These are phyloP conservation scores for Brotula barbata DNA, from an alignment of 2,797 vertebrate genomes.

Conservation along the genomic window DNA sequence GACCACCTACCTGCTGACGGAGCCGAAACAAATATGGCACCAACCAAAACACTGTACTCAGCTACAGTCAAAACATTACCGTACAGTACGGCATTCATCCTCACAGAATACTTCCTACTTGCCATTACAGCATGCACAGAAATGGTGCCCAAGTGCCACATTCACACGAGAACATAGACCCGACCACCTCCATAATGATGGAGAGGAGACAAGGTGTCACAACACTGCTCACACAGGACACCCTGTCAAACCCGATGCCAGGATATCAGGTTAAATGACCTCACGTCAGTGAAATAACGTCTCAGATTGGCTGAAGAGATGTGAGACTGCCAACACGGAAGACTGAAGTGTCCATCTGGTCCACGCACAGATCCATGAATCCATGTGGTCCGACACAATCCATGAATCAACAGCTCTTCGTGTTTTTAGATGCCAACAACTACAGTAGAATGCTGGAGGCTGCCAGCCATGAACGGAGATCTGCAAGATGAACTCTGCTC, in stretches of 20 bases:
- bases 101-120: conserved; percentile 33
- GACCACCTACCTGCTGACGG: conserved; percentile 61
- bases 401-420: too few relatives aligned
- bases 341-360: too few relatives aligned
- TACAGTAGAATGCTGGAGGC: too few relatives aligned
- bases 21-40: conserved; percentile 44
- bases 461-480: too few relatives aligned
- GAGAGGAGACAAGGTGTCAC: conserved; percentile 21
- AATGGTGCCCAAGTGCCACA: conserved; percentile 28
- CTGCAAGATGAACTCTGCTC: too few relatives aligned
- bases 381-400: too few relatives aligned
- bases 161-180: conserved; percentile 42
- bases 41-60: conserved; percentile 48
- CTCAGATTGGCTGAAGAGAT: conserved; percentile 35
- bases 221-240: conserved; percentile 27
- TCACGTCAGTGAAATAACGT: not conserved
- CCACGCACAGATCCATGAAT: too few relatives aligned
- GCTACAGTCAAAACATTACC: conserved; percentile 43
- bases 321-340: too few relatives aligned
- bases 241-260: conserved; percentile 26
- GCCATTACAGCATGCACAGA: conserved; percentile 18
- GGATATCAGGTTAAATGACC: conserved; percentile 33
- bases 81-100: conserved; percentile 29
- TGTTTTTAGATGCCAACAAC: too few relatives aligned
- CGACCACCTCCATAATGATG: conserved; percentile 34